Conservation (phyloP, 1,140 invertebrate species). For the Penaeus vannamei region DNA sequence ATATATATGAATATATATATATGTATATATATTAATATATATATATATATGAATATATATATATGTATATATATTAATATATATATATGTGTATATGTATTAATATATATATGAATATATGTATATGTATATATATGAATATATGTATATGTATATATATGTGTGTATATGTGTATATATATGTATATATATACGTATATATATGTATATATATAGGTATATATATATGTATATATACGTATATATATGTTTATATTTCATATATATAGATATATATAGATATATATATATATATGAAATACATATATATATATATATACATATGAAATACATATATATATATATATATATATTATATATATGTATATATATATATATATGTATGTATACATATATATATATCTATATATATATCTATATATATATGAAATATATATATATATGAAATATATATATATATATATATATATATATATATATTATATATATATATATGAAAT, state of each 20-base stretch:
- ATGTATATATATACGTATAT: neutral
- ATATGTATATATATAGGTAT: neutral
- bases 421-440: too few relatives aligned
- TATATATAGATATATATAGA: too few relatives aligned
- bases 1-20: constrained; percentile 8
- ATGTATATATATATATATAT: too few relatives aligned
- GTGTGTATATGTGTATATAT: neutral
- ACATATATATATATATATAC: too few relatives aligned
- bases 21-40: neutral
- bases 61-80: neutral
- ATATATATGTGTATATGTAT: constrained; percentile 18
- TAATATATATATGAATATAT: neutral
- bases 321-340: neutral
- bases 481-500: neutral
- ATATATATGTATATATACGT: neutral
- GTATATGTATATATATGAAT: neutral
- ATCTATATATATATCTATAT: too few relatives aligned
- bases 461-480: neutral
- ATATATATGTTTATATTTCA: too few relatives aligned
- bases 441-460: too few relatives aligned
- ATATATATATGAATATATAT: neutral
- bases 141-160: constrained; percentile 10
- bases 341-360: too few relatives aligned
- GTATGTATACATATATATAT: too few relatives aligned
- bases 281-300: too few relatives aligned